phyloP scores from a whole-genome alignment of 1,140 invertebrate genomes.

The Tetramorium alpestre region DNA sequence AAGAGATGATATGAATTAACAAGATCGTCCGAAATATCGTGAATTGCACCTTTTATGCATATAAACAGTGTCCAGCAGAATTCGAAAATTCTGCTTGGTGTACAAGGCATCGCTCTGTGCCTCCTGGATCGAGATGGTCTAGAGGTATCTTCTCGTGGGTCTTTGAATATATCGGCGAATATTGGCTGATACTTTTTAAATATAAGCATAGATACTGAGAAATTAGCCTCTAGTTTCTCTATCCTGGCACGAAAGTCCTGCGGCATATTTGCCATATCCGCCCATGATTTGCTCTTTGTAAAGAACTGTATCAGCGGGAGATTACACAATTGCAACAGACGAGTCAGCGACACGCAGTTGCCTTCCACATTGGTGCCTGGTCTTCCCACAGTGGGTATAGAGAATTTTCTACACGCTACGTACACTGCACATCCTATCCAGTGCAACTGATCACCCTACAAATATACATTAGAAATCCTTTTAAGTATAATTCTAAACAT shows the following conservation, averaged over 20 bases:
- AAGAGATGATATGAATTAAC: slow-evolving; percentile 98
- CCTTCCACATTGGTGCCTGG: slow-evolving; percentile 91
- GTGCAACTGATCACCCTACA: slow-evolving; percentile 95
- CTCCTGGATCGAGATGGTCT: slow-evolving; percentile 87
- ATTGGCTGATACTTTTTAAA: slow-evolving; percentile 97
- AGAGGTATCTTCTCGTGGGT: slow-evolving; percentile 87
- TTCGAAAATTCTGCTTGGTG: slow-evolving; percentile 93
- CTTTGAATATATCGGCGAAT: slow-evolving; percentile 93
- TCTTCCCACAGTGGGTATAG: slow-evolving; percentile 92
- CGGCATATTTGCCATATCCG: slow-evolving; percentile 96
- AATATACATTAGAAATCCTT: slow-evolving; percentile 53
- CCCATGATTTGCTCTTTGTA: slow-evolving; percentile 98
- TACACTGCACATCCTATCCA: slow-evolving; percentile 98
- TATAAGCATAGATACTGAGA: slow-evolving; percentile 97
- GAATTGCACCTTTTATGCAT: slow-evolving; percentile 94
- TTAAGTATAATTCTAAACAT: not conserved
- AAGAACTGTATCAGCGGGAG: slow-evolving; percentile 98
- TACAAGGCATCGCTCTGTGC: slow-evolving; percentile 91
- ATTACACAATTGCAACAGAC: slow-evolving; percentile 94
- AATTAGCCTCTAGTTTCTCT: slow-evolving; percentile 95
- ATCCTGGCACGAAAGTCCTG: slow-evolving; percentile 95
- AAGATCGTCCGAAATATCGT: slow-evolving; percentile 94
- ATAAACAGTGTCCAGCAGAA: slow-evolving; percentile 98
- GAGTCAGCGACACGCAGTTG: slow-evolving; percentile 96
- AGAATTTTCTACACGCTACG: slow-evolving; percentile 93